These are phyloP conservation scores for Chironomus riparius DNA, from an alignment of 2,888 invertebrate genomes.

Conservation along the genomic window DNA sequence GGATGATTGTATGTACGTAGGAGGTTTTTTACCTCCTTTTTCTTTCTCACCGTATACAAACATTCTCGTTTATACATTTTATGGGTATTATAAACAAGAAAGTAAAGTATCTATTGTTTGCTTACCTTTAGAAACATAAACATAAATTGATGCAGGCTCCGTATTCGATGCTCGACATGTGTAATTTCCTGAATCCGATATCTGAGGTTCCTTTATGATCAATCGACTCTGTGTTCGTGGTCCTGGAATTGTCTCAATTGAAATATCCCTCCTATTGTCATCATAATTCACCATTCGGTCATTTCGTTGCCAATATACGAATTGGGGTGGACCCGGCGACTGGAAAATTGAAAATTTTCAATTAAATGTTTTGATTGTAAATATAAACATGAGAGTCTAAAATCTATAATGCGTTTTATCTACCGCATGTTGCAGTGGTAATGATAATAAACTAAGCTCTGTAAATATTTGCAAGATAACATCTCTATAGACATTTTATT, in stretches of 20 bases:
- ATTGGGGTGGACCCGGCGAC: constrained; percentile 88
- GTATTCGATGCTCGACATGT: constrained; percentile 84
- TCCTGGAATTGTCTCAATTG: constrained; percentile 75
- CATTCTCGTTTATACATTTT: too few species aligned
- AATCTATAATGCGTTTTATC: background rate
- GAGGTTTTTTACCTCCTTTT: too few species aligned
- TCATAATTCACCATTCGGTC: constrained; percentile 91
- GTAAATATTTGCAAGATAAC: background rate
- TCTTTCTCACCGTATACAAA: too few species aligned
- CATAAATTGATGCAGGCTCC: constrained; percentile 79
- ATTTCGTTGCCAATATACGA: constrained; percentile 94
- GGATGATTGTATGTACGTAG: too few species aligned
- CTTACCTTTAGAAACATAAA: constrained; percentile 83
- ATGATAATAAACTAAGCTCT: background rate
- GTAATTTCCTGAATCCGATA: constrained; percentile 83
- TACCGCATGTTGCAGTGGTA: background rate
- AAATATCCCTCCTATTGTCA: constrained; percentile 68
- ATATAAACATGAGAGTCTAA: background rate
- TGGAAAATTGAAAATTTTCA: constrained; percentile 43
- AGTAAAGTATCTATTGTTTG: background rate
- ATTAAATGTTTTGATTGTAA: background rate
- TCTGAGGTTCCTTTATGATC: constrained; percentile 71
- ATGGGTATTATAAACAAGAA: too few species aligned
- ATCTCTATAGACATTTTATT: background rate
- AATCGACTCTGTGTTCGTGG: constrained; percentile 77